phyloP scores from a whole-genome alignment of 92 coral and sea anemone genomes.

The Bergia sp. region DNA sequence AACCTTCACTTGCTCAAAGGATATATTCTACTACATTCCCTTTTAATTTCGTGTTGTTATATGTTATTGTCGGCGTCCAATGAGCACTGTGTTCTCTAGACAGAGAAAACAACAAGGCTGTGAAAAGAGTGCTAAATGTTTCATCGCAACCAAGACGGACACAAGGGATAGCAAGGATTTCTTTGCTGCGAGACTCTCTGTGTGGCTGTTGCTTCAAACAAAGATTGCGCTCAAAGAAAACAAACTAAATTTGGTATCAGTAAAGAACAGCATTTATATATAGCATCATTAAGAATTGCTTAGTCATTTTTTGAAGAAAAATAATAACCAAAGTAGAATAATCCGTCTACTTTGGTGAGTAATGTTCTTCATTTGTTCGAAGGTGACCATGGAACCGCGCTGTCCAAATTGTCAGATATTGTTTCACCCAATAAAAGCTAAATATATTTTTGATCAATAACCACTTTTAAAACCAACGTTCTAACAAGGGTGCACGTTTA shows the following conservation, averaged over 20 bases:
- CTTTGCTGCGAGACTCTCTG: neutral
- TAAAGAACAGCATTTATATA: neutral
- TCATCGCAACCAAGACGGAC: neutral
- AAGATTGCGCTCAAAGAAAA: neutral
- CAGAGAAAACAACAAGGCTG: slow-evolving; percentile 5
- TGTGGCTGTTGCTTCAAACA: neutral
- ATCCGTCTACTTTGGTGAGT: too few relatives aligned
- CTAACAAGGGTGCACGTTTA: neutral
- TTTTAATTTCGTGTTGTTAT: neutral
- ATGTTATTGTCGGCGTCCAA: neutral
- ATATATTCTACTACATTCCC: neutral
- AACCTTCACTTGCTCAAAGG: neutral
- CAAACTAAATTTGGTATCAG: neutral
- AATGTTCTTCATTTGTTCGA: too few relatives aligned
- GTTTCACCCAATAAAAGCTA: neutral
- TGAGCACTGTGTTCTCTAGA: neutral
- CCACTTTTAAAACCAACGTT: neutral
- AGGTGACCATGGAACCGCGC: too few relatives aligned
- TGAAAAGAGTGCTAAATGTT: slow-evolving; percentile 10
- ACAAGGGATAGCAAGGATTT: neutral
- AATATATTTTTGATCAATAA: neutral
- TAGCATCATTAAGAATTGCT: neutral
- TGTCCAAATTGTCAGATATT: too few relatives aligned
- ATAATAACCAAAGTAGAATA: neutral
- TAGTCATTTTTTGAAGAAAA: neutral